Base-by-base conservation (phyloP, 2,113 vertebrate species). In the Gnathonemus echidnorhynchus region DNA sequence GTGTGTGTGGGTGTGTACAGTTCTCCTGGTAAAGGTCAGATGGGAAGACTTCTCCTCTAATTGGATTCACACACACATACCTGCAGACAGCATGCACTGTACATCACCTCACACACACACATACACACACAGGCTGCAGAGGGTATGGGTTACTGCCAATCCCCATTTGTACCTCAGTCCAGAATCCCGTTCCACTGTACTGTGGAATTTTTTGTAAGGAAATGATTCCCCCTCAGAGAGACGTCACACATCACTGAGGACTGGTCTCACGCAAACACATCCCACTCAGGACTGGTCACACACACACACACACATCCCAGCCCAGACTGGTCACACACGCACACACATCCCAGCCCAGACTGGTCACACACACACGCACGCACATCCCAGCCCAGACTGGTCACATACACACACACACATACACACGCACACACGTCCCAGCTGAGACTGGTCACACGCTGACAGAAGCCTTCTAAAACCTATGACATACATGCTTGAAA, bases 21-120 rank as follows among this genome's bases (percentile, higher is more conserved):
- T 91, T 89, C 89, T 91, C 87, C 92, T 90, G 92, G 89, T 93
- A 95, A 95, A 95, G 94, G 94, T 95, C 95, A 94, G 91, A 95
- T 93, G 91, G 93, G 92, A 95, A 93, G 92, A 95, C 94, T 93
- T 90, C 92, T 92, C 91, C 91, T 88, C 91, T 96, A 96, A 96
- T 95, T 96, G 94, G 95, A 95, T 94, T 91, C 91, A 58, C 86
- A 17, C 49, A 87, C 50, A 87, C 85, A 87, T 11, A 87, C 27
- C 83, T 8, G 42, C 46, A 95, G 94, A 93, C 93, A 92, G 90
- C 91, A 89, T 86, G 21, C 93, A 91, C 91, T 91, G 89, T 91
- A 17, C 89, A 87, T 52, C 56, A 50, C 87, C 88, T 62, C 90
- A 92, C 91, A 85, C 87, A 84, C 84, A 39, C 92, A 87, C 86